Evolutionary conservation across 2,797 vertebrate genomes (phyloP).

Genomic region (Sebastiscus tertius): DNA sequence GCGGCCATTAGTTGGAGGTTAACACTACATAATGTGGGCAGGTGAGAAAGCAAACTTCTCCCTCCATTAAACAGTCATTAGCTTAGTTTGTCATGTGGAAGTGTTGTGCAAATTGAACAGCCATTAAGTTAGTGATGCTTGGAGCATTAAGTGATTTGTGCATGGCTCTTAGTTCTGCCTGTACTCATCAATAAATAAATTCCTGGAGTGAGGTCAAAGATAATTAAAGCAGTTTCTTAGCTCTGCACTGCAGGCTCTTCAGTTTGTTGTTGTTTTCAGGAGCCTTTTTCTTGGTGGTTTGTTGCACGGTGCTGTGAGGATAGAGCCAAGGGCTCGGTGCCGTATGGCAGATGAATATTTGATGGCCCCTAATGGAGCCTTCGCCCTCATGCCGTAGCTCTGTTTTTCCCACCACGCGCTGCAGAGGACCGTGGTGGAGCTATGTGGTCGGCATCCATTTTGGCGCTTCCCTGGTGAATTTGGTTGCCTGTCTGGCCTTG

Average conservation of each 20-base stretch:
- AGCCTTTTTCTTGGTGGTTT: conserved; percentile 30
- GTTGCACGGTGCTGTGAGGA: conserved; percentile 34
- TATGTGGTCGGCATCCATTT: conserved; percentile 40
- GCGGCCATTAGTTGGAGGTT: conserved; percentile 48
- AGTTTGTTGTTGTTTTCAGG: conserved; percentile 44
- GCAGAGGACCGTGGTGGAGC: conserved; percentile 14
- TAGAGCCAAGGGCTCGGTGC: conserved; percentile 43
- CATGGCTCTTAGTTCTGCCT: not conserved
- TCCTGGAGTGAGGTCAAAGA: conserved; percentile 18
- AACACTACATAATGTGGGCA: conserved; percentile 27
- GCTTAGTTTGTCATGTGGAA: not conserved
- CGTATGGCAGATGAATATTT: conserved; percentile 81
- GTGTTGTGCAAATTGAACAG: not conserved
- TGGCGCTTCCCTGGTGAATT: conserved; percentile 64
- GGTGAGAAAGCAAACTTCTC: conserved; percentile 23
- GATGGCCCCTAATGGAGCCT: conserved; percentile 76
- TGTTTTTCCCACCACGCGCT: conserved; percentile 37
- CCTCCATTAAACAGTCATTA: conserved; percentile 19
- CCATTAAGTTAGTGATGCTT: conserved; percentile 8
- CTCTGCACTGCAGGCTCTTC: conserved; percentile 1
- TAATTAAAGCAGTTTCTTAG: conserved; percentile 33
- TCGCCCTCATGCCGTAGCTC: conserved; percentile 35
- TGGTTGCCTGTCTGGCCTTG: conserved; percentile 39
- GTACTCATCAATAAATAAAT: conserved; percentile 39
- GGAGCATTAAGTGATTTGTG: conserved; percentile 13